Conservation (phyloP, 1,140 invertebrate genomes). For the Anadara kagoshimensis region DNA sequence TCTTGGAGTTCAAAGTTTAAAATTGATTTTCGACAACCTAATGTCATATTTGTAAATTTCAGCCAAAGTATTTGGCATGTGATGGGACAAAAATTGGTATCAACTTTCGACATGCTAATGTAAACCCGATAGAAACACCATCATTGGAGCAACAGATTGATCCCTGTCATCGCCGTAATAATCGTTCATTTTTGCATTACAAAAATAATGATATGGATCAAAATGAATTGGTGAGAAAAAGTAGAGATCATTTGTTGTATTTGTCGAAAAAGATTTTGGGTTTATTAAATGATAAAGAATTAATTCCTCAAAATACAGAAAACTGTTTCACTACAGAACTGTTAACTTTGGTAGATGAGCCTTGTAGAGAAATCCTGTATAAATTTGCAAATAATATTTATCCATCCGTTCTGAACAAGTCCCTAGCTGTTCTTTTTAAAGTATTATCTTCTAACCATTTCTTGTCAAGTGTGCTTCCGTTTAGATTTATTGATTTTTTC, state of each 20-base stretch:
- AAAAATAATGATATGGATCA: background rate
- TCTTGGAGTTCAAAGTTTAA: slow-evolving; percentile 12
- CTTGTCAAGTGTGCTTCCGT: background rate
- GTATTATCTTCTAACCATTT: slow-evolving; percentile 1
- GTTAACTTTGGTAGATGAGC: background rate
- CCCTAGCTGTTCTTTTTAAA: slow-evolving; percentile 3
- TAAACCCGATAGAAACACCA: slow-evolving; percentile 8
- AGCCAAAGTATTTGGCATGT: slow-evolving; percentile 2
- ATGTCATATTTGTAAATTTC: slow-evolving; percentile 22
- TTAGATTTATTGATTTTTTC: no score
- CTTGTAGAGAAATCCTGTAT: background rate
- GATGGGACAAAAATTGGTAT: slow-evolving; percentile 20
- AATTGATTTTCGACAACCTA: slow-evolving; percentile 10
- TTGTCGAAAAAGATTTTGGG: background rate
- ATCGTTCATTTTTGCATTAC: background rate
- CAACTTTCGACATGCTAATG: background rate
- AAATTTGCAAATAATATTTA: background rate
- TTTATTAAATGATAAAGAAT: no score
- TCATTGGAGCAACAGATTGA: background rate
- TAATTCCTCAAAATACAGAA: no score
- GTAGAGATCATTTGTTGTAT: slow-evolving; percentile 14
- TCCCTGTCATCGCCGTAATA: background rate
- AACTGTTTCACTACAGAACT: no score
- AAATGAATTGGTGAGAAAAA: background rate
- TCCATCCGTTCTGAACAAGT: background rate